Conservation (phyloP, 1,140 invertebrate genomes). For the Dreissena rostriformis region DNA sequence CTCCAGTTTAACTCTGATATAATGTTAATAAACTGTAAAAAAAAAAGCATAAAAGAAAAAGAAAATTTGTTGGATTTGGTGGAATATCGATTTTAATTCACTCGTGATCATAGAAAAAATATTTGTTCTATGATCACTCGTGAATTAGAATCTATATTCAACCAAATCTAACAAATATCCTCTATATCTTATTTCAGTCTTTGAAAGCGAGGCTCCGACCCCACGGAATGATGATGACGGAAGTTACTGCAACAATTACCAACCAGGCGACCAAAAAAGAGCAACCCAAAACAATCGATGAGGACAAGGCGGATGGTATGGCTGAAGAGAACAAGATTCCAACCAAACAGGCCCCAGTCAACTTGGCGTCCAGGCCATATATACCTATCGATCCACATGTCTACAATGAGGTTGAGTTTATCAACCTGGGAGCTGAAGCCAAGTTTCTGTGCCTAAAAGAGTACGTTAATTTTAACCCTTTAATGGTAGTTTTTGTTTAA, state of each 20-base stretch:
- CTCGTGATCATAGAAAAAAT: too few relatives aligned
- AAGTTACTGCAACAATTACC: not conserved
- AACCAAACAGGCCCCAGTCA: not conserved
- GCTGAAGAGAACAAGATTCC: not conserved
- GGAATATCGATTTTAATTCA: too few relatives aligned
- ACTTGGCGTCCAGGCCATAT: constrained; percentile 22
- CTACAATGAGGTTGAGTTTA: constrained; percentile 69
- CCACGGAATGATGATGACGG: constrained; percentile 22
- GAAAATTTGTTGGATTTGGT: too few relatives aligned
- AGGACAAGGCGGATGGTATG: not conserved
- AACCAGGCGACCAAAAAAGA: constrained; percentile 9
- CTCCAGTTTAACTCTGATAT: too few relatives aligned
- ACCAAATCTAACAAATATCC: too few relatives aligned
- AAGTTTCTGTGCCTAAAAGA: constrained; percentile 66
- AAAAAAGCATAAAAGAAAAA: too few relatives aligned
- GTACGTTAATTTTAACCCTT: constrained; percentile 58
- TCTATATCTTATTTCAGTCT: constrained; percentile 42
- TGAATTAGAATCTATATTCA: too few relatives aligned
- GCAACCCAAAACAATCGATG: not conserved
- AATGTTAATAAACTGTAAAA: too few relatives aligned
- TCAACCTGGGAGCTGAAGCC: constrained; percentile 47
- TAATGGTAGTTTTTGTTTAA: too few relatives aligned
- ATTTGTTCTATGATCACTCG: too few relatives aligned
- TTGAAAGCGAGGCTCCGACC: constrained; percentile 62
- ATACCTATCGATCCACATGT: constrained; percentile 65